Base-by-base conservation (phyloP, 2,888 invertebrate species). In the Achlya flavicornis region DNA sequence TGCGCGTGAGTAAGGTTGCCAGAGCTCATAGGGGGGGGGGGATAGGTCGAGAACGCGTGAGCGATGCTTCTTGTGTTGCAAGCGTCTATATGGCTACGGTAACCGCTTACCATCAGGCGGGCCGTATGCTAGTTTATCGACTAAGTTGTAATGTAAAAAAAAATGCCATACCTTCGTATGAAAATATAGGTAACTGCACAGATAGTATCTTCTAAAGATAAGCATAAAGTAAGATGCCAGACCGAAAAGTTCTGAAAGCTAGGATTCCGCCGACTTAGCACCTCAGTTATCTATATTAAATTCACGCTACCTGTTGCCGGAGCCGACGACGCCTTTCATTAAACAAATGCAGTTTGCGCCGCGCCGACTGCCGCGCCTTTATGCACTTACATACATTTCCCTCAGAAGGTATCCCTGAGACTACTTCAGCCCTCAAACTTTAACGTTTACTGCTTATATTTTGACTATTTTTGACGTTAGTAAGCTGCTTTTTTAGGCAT, bases 301-400 rank as follows among this genome's bases (percentile, higher is more conserved):
- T 62, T 60, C 63, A n/a, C 8, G 64, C 68, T 72, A 80, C 82
- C 75, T 81, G 82, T 82, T 82, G 81, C 79, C 70, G 58, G 43
- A 53, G 53, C 6, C 53, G 65, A 62, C 60, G 63, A 62, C 60
- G 63, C 68, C 68, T 76, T 77, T 75, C 73, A 79, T 76, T 76
- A 75, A 64, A 67, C 62, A 71, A 74, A 77, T 67, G 66, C 62
- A 63, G 64, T 59, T 64, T 61, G 63, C 63, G 10, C 64, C 57
- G 63, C 63, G 16, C 64, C 57, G 67, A 68, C 64, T 63, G 43
- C 48, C 57, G 59, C 58, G 64, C 66, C 65, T 70, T 66, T 38
- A 59, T 35, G 38, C 16, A 59, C 38, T 35, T 59, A 59, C 59
- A 70, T 68, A 71, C 62, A 72, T 74, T 75, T 75, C 71, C 73